phyloP scores from a whole-genome alignment of 1,140 invertebrate species.

The Temnothorax curvispinosus region DNA sequence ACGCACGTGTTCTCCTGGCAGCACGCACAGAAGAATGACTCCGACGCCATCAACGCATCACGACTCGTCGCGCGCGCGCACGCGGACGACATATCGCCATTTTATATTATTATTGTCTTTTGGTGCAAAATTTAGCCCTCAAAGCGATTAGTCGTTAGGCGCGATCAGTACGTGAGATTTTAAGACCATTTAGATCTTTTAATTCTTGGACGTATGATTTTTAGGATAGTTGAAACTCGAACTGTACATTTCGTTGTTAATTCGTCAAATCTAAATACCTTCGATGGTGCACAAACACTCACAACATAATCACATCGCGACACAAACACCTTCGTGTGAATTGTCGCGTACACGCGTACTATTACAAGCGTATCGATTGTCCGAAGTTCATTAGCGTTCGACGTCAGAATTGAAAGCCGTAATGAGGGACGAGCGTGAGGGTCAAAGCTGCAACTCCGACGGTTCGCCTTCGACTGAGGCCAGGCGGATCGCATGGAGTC shows the following conservation, averaged over 20 bases:
- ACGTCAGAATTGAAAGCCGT: not conserved
- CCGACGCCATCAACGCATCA: conserved; percentile 14
- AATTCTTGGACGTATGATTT: not conserved
- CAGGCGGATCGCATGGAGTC: conserved; percentile 35
- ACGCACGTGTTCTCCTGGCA: conserved; percentile 16
- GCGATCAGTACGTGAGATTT: not conserved
- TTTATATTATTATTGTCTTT: conserved; percentile 21
- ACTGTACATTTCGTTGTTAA: not conserved
- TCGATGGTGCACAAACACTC: not conserved
- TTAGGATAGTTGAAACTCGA: not conserved
- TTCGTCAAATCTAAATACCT: not conserved
- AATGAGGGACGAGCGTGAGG: not conserved
- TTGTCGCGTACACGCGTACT: not conserved
- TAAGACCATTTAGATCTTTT: not conserved
- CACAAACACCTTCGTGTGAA: not conserved
- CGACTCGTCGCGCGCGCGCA: not conserved
- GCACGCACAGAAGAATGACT: conserved; percentile 18
- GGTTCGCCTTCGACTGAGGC: conserved; percentile 77
- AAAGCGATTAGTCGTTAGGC: not conserved
- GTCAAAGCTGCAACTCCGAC: conserved; percentile 62
- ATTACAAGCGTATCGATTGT: not conserved
- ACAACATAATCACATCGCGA: not conserved
- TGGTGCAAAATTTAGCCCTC: not conserved
- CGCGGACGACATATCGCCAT: not conserved
- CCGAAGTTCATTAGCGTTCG: conserved; percentile 16